Conservation (phyloP, 2,113 vertebrate species). For the Ailuropoda melanoleuca region DNA sequence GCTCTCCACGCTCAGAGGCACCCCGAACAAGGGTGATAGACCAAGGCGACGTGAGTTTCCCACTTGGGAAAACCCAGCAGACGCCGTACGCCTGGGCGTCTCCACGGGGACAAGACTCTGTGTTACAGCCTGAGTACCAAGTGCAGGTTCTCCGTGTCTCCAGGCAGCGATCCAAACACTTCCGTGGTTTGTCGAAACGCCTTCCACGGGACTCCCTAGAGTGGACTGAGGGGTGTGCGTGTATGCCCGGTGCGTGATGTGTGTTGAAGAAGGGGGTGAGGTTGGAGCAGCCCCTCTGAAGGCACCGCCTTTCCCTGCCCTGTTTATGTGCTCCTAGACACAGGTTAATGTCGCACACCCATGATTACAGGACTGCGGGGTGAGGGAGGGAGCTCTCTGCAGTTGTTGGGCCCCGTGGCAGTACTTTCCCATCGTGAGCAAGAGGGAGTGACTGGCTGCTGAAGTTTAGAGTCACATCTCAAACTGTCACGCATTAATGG, state of each 20-base stretch:
- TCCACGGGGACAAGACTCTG: not conserved
- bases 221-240: rapidly evolving
- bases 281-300: not conserved
- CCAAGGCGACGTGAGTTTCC: not conserved
- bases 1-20: not conserved
- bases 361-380: not conserved
- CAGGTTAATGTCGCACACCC: not conserved
- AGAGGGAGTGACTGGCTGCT: not conserved
- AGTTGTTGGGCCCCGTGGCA: not conserved
- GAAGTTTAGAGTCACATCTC: not conserved
- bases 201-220: not conserved
- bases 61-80: not conserved
- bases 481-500: not conserved
- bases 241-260: rapidly evolving
- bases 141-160: rapidly evolving
- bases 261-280: no score
- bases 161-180: not conserved
- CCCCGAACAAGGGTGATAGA: not conserved
- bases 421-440: not conserved
- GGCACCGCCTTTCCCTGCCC: not conserved
- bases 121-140: not conserved
- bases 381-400: not conserved
- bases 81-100: rapidly evolving
- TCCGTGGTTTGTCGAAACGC: not conserved
- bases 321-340: not conserved